Evolutionary conservation across 2,888 invertebrate genomes (phyloP).

Genomic region (Campaea margaritaria): DNA sequence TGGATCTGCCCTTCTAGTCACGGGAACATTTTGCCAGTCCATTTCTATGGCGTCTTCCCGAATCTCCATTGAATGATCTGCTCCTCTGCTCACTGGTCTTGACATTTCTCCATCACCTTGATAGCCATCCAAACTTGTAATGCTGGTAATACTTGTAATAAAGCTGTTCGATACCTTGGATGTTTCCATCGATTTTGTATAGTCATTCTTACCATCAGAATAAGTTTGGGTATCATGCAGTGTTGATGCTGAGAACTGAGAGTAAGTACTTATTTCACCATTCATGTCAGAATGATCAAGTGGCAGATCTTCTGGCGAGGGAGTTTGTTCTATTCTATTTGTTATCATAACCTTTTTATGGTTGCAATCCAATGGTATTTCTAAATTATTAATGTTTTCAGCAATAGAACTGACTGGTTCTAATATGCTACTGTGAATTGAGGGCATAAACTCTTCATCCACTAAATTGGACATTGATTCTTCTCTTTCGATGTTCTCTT

Average conservation of each 20-base stretch:
- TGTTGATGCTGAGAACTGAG: slow-evolving; percentile 79
- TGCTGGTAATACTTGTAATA: slow-evolving; percentile 95
- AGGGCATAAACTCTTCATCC: slow-evolving; percentile 87
- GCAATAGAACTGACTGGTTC: slow-evolving; percentile 84
- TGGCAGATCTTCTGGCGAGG: slow-evolving; percentile 94
- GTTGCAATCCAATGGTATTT: slow-evolving; percentile 81
- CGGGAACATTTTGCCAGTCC: slow-evolving; percentile 86
- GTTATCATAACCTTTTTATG: slow-evolving; percentile 57
- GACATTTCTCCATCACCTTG: slow-evolving; percentile 97
- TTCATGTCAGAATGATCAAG: slow-evolving; percentile 89
- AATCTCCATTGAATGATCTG: slow-evolving; percentile 89
- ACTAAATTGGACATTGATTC: slow-evolving; percentile 66
- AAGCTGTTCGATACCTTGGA: slow-evolving; percentile 90
- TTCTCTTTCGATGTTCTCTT: slow-evolving; percentile 53
- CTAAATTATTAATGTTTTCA: slow-evolving; percentile 83
- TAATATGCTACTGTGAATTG: slow-evolving; percentile 85
- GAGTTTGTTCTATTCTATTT: slow-evolving; percentile 90
- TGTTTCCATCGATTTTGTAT: slow-evolving; percentile 85
- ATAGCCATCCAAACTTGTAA: slow-evolving; percentile 96
- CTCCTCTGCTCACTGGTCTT: slow-evolving; percentile 92
- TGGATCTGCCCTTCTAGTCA: slow-evolving; percentile 90
- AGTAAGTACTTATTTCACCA: slow-evolving; percentile 85
- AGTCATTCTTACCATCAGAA: slow-evolving; percentile 85
- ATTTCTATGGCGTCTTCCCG: slow-evolving; percentile 82
- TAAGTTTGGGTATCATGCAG: slow-evolving; percentile 84